A percentile compares a stretch with the other conserved stretches of the same genome.
Conservation (phyloP, 2,113 vertebrate genomes). For the Deroptyus accipitrinus region DNA sequence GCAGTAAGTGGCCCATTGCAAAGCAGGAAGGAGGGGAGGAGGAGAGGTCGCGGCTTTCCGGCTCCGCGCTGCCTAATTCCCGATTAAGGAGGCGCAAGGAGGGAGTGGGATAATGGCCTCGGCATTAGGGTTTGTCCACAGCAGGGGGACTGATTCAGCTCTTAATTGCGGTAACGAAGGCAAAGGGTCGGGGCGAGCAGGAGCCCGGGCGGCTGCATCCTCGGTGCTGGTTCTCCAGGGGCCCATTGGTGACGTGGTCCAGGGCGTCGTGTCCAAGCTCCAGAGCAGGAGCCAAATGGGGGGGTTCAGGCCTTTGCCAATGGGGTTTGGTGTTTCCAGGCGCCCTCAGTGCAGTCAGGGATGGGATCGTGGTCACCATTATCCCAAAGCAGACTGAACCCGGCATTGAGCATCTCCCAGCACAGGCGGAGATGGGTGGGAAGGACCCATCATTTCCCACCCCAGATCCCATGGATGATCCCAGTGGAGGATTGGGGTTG, state of each 20-base stretch:
- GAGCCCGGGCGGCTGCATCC: neutral
- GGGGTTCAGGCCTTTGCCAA: neutral
- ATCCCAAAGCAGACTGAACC: rapidly evolving
- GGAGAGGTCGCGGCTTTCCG: neutral
- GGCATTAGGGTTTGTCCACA: neutral
- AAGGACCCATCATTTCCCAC: neutral
- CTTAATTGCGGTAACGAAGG: constrained; percentile 22
- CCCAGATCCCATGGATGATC: neutral
- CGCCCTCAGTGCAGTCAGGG: neutral
- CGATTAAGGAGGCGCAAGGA: neutral
- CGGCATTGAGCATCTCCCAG: rapidly evolving
- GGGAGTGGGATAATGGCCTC: neutral
- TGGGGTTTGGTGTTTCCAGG: neutral
- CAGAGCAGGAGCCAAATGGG: neutral
- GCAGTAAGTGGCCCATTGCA: neutral
- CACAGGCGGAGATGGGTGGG: rapidly evolving
- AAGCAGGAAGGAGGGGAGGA: neutral
- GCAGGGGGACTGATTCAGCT: neutral
- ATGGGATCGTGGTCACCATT: rapidly evolving
- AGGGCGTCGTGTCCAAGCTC: neutral
- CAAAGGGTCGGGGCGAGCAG: neutral
- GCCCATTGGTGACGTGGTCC: rapidly evolving
- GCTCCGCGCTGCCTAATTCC: neutral
- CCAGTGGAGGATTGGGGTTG: neutral
- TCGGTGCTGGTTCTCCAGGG: rapidly evolving